Evolutionary conservation across 1,140 invertebrate species (phyloP).

Genomic region (Paracyclopina nana): DNA sequence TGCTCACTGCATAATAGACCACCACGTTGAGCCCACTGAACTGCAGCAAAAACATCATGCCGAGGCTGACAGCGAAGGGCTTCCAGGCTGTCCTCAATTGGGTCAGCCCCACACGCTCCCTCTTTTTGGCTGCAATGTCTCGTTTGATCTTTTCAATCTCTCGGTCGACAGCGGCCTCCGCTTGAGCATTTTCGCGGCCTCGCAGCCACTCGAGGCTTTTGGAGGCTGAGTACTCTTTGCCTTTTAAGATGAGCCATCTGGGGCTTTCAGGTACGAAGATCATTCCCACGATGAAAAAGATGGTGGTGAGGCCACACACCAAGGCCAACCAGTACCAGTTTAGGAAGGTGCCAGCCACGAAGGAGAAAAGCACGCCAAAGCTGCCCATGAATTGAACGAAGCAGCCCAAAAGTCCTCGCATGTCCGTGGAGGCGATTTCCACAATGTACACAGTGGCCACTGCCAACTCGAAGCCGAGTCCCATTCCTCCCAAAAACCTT

Average conservation of each 20-base stretch:
- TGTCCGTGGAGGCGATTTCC: slow-evolving; percentile 19
- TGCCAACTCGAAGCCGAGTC: slow-evolving; percentile 16
- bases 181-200: slow-evolving; percentile 34
- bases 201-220: slow-evolving; percentile 56
- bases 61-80: slow-evolving; percentile 52
- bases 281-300: slow-evolving; percentile 57
- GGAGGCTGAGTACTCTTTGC: slow-evolving; percentile 32
- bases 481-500: slow-evolving; percentile 9
- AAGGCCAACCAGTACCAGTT: slow-evolving; percentile 12
- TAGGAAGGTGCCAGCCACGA: background rate
- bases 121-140: slow-evolving; percentile 10
- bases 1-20: slow-evolving; percentile 70
- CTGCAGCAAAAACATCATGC: slow-evolving; percentile 84
- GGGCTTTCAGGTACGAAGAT: slow-evolving; percentile 76
- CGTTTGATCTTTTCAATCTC: slow-evolving; percentile 17
- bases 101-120: background rate
- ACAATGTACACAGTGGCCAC: slow-evolving; percentile 19
- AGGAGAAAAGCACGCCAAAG: background rate
- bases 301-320: slow-evolving; percentile 17
- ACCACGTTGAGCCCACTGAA: slow-evolving; percentile 77
- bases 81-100: slow-evolving; percentile 24
- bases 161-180: background rate
- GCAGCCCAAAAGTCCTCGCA: slow-evolving; percentile 18
- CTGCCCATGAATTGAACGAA: slow-evolving; percentile 15
- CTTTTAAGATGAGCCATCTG: slow-evolving; percentile 33